phyloP scores from a whole-genome alignment of 2,888 invertebrate genomes.

The Melipona beecheii region DNA sequence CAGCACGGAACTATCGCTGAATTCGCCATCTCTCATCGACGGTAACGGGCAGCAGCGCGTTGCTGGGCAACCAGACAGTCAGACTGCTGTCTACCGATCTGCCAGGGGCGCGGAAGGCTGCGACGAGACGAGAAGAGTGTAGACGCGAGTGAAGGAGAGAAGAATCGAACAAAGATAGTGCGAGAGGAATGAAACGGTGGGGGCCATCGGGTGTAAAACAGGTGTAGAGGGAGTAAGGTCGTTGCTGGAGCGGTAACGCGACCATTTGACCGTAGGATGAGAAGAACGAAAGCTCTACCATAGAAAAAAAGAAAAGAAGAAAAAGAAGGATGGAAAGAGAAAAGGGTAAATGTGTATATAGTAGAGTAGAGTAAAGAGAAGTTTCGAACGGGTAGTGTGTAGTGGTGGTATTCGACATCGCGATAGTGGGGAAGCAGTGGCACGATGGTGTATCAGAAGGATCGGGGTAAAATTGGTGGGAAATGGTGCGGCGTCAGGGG shows the following conservation, averaged over 20 bases:
- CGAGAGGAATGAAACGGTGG: slow-evolving; percentile 21
- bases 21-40: slow-evolving; percentile 75
- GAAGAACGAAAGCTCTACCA: slow-evolving; percentile 29
- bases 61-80: slow-evolving; percentile 82
- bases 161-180: slow-evolving; percentile 25
- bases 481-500: slow-evolving; percentile 61
- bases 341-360: slow-evolving; percentile 14
- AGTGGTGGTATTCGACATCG: slow-evolving; percentile 39
- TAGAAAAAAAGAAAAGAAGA: neutral
- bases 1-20: slow-evolving; percentile 62
- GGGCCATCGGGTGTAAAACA: slow-evolving; percentile 32
- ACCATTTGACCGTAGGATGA: slow-evolving; percentile 61
- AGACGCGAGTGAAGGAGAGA: slow-evolving; percentile 15
- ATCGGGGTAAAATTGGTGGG: slow-evolving; percentile 36
- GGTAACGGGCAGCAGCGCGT: slow-evolving; percentile 76
- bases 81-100: slow-evolving; percentile 80
- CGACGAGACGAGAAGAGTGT: slow-evolving; percentile 49
- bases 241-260: slow-evolving; percentile 55
- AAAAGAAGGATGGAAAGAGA: slow-evolving; percentile 18
- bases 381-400: slow-evolving; percentile 25
- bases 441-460: slow-evolving; percentile 46
- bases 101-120: slow-evolving; percentile 63
- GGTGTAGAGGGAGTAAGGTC: slow-evolving; percentile 65
- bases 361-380: slow-evolving; percentile 19
- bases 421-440: slow-evolving; percentile 51